phyloP scores from a whole-genome alignment of 2,797 vertebrate species.

The Sphaeramia orbicularis region DNA sequence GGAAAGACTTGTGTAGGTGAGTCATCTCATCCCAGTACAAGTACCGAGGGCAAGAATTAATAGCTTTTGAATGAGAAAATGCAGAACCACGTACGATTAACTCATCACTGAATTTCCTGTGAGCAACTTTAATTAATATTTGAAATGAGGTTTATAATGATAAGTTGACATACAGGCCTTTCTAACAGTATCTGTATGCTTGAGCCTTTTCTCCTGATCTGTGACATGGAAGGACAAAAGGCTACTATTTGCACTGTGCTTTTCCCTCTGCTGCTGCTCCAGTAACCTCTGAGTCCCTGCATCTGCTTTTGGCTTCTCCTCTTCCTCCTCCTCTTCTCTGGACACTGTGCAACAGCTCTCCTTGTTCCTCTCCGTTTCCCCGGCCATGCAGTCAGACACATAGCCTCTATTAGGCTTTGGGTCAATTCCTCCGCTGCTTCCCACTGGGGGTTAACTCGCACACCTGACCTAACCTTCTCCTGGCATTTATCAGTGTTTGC shows the following conservation, averaged over 20 bases:
- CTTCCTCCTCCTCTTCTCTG: constrained; percentile 35
- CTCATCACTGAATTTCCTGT: constrained; percentile 30
- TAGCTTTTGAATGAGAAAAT: constrained; percentile 45
- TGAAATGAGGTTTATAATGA: constrained; percentile 48
- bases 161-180: constrained; percentile 42
- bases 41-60: constrained; percentile 45
- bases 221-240: constrained; percentile 83
- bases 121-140: constrained; percentile 50
- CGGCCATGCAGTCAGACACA: constrained; percentile 60
- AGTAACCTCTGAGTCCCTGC: constrained; percentile 69
- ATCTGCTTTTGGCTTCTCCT: constrained; percentile 64
- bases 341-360: constrained; percentile 39
- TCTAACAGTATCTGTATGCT: constrained; percentile 38
- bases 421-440: constrained; percentile 67
- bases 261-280: constrained; percentile 60
- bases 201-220: constrained; percentile 55
- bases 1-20: constrained; percentile 99
- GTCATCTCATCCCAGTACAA: constrained; percentile 74
- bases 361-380: constrained; percentile 38
- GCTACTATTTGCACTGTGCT: constrained; percentile 64
- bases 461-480: constrained; percentile 75
- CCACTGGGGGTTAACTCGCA: constrained; percentile 70
- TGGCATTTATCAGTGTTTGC: constrained; percentile 76
- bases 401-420: constrained; percentile 63
- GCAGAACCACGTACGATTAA: constrained; percentile 35